Evolutionary conservation across 2,113 vertebrate genomes (phyloP).

Genomic region (Sylvia atricapilla): DNA sequence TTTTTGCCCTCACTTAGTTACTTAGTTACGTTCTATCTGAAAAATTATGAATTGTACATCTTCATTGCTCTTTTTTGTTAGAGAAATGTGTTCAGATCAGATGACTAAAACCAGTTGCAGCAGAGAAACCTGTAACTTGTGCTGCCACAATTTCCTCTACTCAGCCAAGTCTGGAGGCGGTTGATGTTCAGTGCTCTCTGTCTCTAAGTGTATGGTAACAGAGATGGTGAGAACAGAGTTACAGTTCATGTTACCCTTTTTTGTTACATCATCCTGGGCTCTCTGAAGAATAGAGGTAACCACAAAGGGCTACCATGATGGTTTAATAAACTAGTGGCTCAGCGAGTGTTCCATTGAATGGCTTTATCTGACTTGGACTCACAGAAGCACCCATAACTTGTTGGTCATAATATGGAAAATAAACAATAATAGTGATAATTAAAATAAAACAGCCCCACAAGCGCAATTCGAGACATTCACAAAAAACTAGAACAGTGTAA

Average conservation of each 20-base stretch:
- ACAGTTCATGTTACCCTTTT: not conserved
- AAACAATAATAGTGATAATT: not conserved
- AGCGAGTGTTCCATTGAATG: fast-evolving
- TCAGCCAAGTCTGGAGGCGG: not conserved
- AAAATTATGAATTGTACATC: not conserved
- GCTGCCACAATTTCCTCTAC: not conserved
- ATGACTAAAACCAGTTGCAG: not conserved
- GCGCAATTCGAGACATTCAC: not conserved
- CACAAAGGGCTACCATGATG: fast-evolving
- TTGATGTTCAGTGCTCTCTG: not conserved
- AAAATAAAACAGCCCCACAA: not conserved
- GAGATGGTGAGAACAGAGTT: not conserved
- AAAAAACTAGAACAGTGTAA: not conserved
- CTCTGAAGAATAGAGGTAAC: not conserved
- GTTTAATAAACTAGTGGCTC: fast-evolving
- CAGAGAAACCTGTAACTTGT: not conserved
- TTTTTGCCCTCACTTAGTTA: not conserved
- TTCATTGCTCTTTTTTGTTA: not conserved
- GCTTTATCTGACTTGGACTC: not conserved
- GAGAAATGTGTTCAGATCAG: not conserved
- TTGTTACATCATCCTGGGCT: not conserved
- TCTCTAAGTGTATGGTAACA: not conserved
- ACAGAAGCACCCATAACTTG: not conserved
- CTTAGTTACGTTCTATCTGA: not conserved
- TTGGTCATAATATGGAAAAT: not conserved